Evolutionary conservation across 92 coral and sea anemone species (phyloP), one percentile per base, ranked within the genome.

Genomic region (Zoanthus solanderi): DNA sequence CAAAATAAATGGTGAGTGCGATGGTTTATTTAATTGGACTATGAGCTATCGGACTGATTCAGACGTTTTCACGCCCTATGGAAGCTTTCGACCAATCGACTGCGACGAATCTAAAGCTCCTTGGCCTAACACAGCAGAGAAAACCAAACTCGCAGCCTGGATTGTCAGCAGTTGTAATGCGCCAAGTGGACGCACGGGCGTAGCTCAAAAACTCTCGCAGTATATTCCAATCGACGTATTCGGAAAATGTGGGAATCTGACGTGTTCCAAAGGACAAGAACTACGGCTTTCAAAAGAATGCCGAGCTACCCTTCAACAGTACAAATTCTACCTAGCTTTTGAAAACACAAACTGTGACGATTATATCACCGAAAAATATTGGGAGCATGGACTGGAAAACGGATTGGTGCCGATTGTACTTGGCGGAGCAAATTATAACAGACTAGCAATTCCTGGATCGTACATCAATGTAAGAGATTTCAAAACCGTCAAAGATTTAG

Each of bases 321-420:
- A 91, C 56, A 88, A 69, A 66, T 91, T 91, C 79, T 91, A 88
- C 63, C 89, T 91, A 3, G 94, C 94, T 13, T 88, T 91, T 72
- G 94, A 91, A 66, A 91, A 91, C 63, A 52, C 87, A 0, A 88
- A 91, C 72, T 91, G 94, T 45, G 76, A 63, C 9, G 94, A 91
- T 61, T 91, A 91, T 30, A 88, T 91, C 18, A 91, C 94, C 4
- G 94, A 91, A 57, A 91, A 91, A 83, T 91, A 91, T 67, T 91
- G 94, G 94, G 91, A 91, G 6, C 85, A 80, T 23, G 88, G 90
- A 5, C 78, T 94, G 14, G 94, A 75, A 10, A 94, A 94, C 68
- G 94, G 81, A 16, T 65, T 94, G 65, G 87, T 91, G 29, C 94
- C 94, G 23, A 78, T 91, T 66, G 92, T 91, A 17, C 87, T 91